Percentiles rank a stretch among this genome's conserved stretches.
phyloP scores from a whole-genome alignment of 2,113 vertebrate species.

The Grammomys dolichurus region DNA sequence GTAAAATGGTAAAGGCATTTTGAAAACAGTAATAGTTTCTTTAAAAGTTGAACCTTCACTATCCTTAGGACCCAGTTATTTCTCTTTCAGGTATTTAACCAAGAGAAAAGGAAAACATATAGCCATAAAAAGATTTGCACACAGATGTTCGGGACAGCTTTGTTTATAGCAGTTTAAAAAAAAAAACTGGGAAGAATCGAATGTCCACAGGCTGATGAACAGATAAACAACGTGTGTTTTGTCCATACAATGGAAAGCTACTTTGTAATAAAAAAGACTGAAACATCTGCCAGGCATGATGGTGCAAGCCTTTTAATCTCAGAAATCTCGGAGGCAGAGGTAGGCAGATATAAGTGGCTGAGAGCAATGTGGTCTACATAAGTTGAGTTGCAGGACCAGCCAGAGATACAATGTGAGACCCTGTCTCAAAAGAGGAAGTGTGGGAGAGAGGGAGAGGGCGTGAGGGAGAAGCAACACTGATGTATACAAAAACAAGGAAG shows the following conservation, averaged over 20 bases:
- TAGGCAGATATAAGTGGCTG: background rate
- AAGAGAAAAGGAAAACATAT: conserved; percentile 38
- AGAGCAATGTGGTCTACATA: background rate
- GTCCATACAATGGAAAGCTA: conserved; percentile 49
- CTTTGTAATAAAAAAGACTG: conserved; percentile 59
- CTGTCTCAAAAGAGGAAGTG: background rate
- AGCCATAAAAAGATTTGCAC: conserved; percentile 46
- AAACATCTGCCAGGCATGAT: background rate
- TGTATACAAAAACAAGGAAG: conserved; percentile 39
- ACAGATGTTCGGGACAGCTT: conserved; percentile 36
- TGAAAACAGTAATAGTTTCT: conserved; percentile 45
- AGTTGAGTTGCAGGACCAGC: background rate
- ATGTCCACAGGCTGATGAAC: conserved; percentile 28
- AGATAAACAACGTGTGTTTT: conserved; percentile 38
- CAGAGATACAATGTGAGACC: background rate
- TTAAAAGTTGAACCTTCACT: conserved; percentile 49
- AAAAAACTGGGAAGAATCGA: background rate
- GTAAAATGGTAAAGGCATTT: conserved; percentile 8
- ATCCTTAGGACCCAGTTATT: conserved; percentile 25
- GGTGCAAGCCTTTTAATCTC: background rate
- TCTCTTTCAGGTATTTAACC: conserved; percentile 27
- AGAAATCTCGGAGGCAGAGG: background rate
- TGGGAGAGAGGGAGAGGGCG: background rate
- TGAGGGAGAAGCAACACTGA: background rate
- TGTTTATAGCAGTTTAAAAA: conserved; percentile 51